Base-by-base conservation (phyloP, 92 coral and sea anemone species). In the Phymanthus crucifer region DNA sequence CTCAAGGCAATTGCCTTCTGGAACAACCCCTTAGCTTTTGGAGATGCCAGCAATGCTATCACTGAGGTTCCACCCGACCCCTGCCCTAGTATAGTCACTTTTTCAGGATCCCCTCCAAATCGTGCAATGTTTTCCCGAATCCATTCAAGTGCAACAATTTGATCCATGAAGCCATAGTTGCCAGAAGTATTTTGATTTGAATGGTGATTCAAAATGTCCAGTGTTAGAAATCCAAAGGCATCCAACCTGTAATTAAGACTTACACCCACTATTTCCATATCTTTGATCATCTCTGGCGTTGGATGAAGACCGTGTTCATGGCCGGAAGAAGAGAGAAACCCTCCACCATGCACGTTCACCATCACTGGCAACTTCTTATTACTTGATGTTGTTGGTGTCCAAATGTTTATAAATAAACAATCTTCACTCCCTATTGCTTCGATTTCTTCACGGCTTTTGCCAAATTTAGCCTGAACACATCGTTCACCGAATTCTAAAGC, bases 141-240 rank as follows among this genome's bases (percentile, higher is more conserved):
- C 95, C 95, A 91, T 14, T 79, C 66, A 34, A 91, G 81, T 8
- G 90, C 95, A 36, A 82, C 57, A 27, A 91, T 85, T 81, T 91
- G 95, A 73, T 91, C 95, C 95, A 91, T 85, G 50, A 91, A 88
- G 12, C 95, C 95, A 71, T 91, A 91, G 66, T 91, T 91, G 1
- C 95, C 95, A 27, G 92, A 85, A 21, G 90, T 88, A 18, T 61
- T 52, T 32, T 81, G 70, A 12, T 75, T n/a, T 11, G 95, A 72
- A 12, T 26, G 68, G 5, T 67, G 47, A 26, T 88, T 74, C 23
- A 91, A 73, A 4, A 89, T 76, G 23, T 83, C 61, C 50, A 91
- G 29, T 4, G 95, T 85, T 58, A 88, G 75, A 83, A 91, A 91
- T 0, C 95, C 95, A 83, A 91, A 88, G 16, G 88, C 90, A 45